A percentile compares a stretch with the other conserved stretches of the same genome.
Conservation (phyloP, 2,888 invertebrate species). For the Pilophorus perplexus region DNA sequence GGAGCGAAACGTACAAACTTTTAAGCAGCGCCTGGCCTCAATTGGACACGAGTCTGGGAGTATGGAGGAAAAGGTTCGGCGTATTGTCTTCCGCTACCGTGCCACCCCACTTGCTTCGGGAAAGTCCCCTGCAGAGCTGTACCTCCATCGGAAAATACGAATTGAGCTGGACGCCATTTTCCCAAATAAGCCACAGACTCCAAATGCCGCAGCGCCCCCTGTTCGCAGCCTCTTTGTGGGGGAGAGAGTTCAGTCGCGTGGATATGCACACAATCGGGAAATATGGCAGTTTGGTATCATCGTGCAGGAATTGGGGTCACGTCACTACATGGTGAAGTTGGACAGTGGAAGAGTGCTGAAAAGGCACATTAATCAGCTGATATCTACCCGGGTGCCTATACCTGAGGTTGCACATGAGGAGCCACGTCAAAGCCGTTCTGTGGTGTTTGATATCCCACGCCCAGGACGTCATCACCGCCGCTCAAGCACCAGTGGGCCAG, state of each 20-base stretch:
- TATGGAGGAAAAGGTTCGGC: slow-evolving; percentile 38
- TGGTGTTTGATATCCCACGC: too few species aligned
- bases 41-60: slow-evolving; percentile 28
- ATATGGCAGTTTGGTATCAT: slow-evolving; percentile 10
- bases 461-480: too few species aligned
- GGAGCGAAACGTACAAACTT: slow-evolving; percentile 40
- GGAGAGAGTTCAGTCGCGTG: slow-evolving; percentile 4
- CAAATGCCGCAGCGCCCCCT: neutral
- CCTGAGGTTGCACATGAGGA: too few species aligned
- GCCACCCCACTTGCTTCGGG: slow-evolving; percentile 43
- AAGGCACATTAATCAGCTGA: neutral
- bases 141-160: slow-evolving; percentile 38
- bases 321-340: slow-evolving; percentile 1
- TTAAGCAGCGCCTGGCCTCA: slow-evolving; percentile 36
- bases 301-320: neutral
- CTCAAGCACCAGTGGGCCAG: too few species aligned
- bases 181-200: neutral
- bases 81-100: slow-evolving; percentile 43
- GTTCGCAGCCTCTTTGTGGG: neutral
- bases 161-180: slow-evolving; percentile 36
- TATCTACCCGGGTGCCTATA: slow-evolving; percentile 1
- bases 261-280: neutral
- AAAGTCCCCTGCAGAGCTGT: slow-evolving; percentile 44
- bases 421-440: too few species aligned
- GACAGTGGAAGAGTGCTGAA: neutral